Percentiles rank a stretch among this genome's conserved stretches.
Evolutionary conservation across 2,113 vertebrate species (phyloP).

Genomic region (Calcarius ornatus): DNA sequence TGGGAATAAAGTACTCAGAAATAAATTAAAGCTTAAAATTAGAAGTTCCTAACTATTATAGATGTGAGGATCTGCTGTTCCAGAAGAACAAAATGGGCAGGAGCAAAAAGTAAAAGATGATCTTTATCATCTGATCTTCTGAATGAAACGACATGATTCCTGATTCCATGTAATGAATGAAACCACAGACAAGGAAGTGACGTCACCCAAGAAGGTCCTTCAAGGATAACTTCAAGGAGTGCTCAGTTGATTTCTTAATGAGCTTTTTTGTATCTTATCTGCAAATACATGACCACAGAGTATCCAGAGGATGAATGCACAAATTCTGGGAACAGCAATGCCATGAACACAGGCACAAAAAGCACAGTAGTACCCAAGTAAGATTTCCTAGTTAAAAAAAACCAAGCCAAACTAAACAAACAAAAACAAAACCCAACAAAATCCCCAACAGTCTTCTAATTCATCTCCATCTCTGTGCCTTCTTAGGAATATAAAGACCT

Average conservation of each 20-base stretch:
- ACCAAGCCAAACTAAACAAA: neutral
- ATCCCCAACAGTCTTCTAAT: neutral
- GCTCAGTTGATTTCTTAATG: neutral
- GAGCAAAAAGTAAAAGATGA: neutral
- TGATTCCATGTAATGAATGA: neutral
- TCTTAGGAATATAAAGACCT: neutral
- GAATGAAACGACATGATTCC: neutral
- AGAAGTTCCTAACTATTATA: slow-evolving; percentile 8
- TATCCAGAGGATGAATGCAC: neutral
- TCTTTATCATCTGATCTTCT: neutral
- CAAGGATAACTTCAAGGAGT: neutral
- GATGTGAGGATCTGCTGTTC: neutral
- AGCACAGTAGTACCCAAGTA: neutral
- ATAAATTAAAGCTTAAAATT: slow-evolving; percentile 33
- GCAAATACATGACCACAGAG: neutral
- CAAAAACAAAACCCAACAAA: neutral
- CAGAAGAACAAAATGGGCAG: neutral
- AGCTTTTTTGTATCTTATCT: neutral
- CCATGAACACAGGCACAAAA: neutral
- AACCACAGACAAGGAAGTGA: neutral
- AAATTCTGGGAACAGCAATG: neutral
- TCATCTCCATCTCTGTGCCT: neutral
- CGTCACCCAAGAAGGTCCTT: neutral
- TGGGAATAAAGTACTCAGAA: neutral
- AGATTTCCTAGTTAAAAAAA: neutral